Base-by-base conservation (phyloP, 2,113 vertebrate genomes). In the Nyctibius bracteatus region DNA sequence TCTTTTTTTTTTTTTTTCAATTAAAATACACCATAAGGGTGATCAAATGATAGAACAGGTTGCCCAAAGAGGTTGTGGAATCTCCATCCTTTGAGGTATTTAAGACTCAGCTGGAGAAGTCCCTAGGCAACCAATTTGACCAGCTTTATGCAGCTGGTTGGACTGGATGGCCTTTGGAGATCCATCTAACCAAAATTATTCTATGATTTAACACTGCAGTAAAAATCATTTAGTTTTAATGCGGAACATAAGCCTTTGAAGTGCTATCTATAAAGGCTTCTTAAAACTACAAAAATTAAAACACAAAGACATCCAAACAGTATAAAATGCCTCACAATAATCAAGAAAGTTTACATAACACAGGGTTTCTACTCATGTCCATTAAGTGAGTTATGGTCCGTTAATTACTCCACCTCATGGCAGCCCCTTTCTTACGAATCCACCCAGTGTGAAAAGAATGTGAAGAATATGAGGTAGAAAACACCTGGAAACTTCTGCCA, bases 391-490 rank as follows among this genome's bases (percentile, higher is more conserved):
- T 94, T 94, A 94, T 0, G 10, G 61, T 67, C 92, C 94, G 90
- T 55, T 96, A 92, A 97, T 87, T 93, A 72, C 49, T 74, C 41
- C 84, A 37, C 52, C 44, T 74, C 33, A 59, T 4, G 20, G 96
- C 73, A 97, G 51, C 70, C 82, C 28, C 5, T 62, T 80, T 41
- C 90, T 78, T 41, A 92, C n/a, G 74, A 92, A 90, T 30, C 44
- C 44, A 87, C 30, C 63, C 91, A 81, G 79, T 58, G 95, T 46
- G 92, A 92, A 66, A 95, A 93, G 92, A 96, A 97, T 78, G 90
- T 6, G 3, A 95, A 72, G 70, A 85, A 30, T 65, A 94, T 18
- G 65, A 97, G 86, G 90, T 92, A 90, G 54, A 94, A 91, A 95
- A 92, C 94, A 96, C 93, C 90, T 95, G 87, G 94, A 94, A 82